Evolutionary conservation across 2,113 vertebrate genomes (phyloP).

Genomic region (Strigops habroptila): DNA sequence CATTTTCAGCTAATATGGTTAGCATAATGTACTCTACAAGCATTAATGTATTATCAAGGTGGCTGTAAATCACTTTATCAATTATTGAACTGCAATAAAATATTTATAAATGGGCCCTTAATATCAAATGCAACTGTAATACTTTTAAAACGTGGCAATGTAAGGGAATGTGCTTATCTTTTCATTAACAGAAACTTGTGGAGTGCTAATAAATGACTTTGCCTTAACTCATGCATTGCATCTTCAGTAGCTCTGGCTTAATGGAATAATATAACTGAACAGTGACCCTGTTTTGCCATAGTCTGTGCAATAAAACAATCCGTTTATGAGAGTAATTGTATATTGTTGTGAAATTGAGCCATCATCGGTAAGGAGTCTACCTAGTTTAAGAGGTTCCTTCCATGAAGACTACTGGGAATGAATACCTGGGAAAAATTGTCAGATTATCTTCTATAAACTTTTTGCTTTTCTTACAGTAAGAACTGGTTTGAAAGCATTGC

Average conservation of each 20-base stretch:
- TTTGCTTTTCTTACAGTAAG: background rate
- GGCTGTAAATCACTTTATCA: constrained; percentile 56
- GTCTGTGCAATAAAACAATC: background rate
- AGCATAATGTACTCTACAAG: background rate
- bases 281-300: background rate
- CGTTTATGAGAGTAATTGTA: background rate
- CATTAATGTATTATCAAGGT: constrained; percentile 11
- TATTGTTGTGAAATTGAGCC: background rate
- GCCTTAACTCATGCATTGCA: background rate
- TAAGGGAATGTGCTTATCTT: background rate
- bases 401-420: background rate
- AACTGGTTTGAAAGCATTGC: background rate
- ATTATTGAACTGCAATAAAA: constrained; percentile 53
- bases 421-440: background rate
- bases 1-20: constrained; percentile 33
- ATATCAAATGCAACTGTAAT: constrained; percentile 1
- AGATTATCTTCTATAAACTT: background rate
- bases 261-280: background rate
- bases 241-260: background rate
- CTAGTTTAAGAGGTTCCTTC: background rate
- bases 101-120: constrained; percentile 41
- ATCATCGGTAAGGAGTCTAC: background rate
- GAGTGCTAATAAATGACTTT: background rate
- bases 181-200: background rate
- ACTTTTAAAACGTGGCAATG: background rate